These are phyloP conservation scores for Temnopleurus reevesii DNA, from an alignment of 53 echinoderm and acorn worm genomes.

Conservation along the genomic window DNA sequence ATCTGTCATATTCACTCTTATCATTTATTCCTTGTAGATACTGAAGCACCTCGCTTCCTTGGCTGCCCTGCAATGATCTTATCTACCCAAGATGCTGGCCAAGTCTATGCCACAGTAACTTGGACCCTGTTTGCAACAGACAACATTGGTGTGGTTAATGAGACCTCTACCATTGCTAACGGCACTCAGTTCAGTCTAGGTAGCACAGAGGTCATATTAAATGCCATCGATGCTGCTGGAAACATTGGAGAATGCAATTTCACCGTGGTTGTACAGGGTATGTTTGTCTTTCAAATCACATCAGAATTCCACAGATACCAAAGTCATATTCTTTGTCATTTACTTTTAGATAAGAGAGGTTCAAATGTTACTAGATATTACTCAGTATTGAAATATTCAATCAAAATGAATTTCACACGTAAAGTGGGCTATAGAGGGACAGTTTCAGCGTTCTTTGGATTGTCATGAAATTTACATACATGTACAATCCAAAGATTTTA, in stretches of 20 bases:
- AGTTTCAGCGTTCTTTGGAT: too few relatives aligned
- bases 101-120: slow-evolving; percentile 49
- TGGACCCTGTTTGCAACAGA: slow-evolving; percentile 41
- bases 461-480: too few relatives aligned
- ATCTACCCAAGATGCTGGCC: slow-evolving; percentile 18
- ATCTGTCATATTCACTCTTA: too few relatives aligned
- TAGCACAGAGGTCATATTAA: slow-evolving; percentile 19
- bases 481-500: too few relatives aligned
- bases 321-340: too few relatives aligned
- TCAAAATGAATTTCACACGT: too few relatives aligned
- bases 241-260: slow-evolving; percentile 57
- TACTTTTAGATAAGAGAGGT: too few relatives aligned
- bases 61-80: slow-evolving; percentile 63
- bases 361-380: too few relatives aligned
- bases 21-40: slow-evolving; percentile 63
- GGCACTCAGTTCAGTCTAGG: slow-evolving; percentile 46
- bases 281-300: slow-evolving; percentile 9
- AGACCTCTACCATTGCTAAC: slow-evolving; percentile 19
- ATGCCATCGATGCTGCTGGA: slow-evolving; percentile 59
- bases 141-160: slow-evolving; percentile 57
- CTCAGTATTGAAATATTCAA: too few relatives aligned
- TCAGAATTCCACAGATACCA: too few relatives aligned
- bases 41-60: slow-evolving; percentile 52
- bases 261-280: slow-evolving; percentile 61
- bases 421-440: too few relatives aligned